These are phyloP conservation scores for Mnemiopsis leidyi DNA, from an alignment of 37 sponge, comb jelly and placozoan species.

Conservation along the genomic window DNA sequence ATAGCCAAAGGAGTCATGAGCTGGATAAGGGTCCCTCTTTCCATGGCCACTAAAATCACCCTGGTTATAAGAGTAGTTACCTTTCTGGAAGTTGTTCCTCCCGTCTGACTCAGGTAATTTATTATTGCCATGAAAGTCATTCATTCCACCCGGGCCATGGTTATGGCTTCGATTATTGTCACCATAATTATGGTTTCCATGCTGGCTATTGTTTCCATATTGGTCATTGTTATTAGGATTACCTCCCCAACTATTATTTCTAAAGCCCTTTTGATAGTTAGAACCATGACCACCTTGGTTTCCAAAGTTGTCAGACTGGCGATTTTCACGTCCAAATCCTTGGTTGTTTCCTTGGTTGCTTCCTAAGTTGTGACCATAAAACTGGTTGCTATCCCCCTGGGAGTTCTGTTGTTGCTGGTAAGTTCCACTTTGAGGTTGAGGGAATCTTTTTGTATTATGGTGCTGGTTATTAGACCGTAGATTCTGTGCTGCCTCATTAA, in stretches of 20 bases:
- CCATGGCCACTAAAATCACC: background rate
- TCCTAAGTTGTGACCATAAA: too few relatives aligned
- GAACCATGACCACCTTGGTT: background rate
- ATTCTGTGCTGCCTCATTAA: background rate
- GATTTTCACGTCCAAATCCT: background rate
- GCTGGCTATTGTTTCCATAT: background rate
- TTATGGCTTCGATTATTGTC: too few relatives aligned
- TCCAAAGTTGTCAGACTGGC: background rate
- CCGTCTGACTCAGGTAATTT: background rate
- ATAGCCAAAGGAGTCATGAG: background rate
- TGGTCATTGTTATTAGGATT: background rate
- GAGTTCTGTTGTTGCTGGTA: background rate
- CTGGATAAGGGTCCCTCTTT: background rate
- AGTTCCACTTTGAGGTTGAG: background rate
- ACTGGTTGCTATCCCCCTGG: background rate
- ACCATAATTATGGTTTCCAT: too few relatives aligned
- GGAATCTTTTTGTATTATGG: background rate
- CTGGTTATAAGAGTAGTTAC: background rate
- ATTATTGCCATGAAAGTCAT: too few relatives aligned
- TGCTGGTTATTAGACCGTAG: background rate
- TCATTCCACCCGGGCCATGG: too few relatives aligned
- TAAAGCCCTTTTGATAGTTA: background rate
- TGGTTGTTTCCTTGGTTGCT: too few relatives aligned
- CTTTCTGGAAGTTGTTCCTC: background rate
- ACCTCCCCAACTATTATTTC: background rate